Percentiles rank a stretch among this genome's conserved stretches.
Evolutionary conservation across 1,140 invertebrate genomes (phyloP).

Genomic region (Frieseomelitta varia): DNA sequence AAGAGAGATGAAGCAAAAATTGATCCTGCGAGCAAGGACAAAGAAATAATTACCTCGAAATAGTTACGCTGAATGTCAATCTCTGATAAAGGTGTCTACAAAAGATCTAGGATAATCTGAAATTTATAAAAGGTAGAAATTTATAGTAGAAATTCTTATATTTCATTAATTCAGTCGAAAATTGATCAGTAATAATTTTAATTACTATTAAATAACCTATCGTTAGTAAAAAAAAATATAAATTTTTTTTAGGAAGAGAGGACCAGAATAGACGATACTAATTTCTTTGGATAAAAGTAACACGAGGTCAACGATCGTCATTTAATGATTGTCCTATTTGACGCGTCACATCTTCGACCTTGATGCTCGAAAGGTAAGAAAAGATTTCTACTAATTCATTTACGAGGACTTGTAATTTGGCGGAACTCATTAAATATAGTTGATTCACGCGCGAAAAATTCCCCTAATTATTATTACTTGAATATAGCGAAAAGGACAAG

Average conservation of each 20-base stretch:
- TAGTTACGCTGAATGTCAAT: not conserved
- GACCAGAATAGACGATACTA: too few species aligned
- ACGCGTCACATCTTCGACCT: conserved; percentile 10
- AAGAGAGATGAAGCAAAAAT: not conserved
- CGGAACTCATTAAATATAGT: not conserved
- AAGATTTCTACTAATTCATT: not conserved
- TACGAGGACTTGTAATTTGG: not conserved
- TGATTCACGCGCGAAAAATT: not conserved
- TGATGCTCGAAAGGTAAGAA: not conserved
- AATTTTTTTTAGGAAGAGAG: not conserved
- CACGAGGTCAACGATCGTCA: conserved; percentile 29
- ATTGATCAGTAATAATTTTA: not conserved
- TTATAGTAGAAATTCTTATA: not conserved
- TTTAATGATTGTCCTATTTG: conserved; percentile 11
- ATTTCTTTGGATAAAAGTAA: conserved; percentile 11
- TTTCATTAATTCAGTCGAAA: too few species aligned
- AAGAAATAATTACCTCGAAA: conserved; percentile 52
- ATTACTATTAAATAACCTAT: not conserved
- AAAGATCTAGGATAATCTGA: conserved; percentile 53
- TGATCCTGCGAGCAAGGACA: conserved; percentile 9
- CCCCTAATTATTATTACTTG: not conserved
- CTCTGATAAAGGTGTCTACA: not conserved
- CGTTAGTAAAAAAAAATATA: not conserved
- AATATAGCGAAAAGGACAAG: not conserved
- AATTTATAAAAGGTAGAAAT: not conserved